Evolutionary conservation across 2,797 vertebrate genomes (phyloP), one percentile per base, ranked within the genome.

Genomic region (Brachymystax lenok): DNA sequence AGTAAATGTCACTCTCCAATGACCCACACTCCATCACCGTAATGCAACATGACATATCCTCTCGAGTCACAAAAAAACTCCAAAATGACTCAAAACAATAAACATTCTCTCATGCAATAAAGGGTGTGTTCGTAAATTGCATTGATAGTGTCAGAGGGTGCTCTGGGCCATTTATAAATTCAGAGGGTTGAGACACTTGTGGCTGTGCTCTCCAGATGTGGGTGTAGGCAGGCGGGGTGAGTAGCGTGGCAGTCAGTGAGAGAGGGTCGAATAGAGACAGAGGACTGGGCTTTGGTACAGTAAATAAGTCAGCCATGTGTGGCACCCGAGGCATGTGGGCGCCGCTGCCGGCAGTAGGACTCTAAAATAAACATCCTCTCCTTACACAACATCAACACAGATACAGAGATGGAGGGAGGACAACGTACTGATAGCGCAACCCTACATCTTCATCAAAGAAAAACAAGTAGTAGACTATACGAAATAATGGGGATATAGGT

Each of bases 31-130:
- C 76, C 78, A 7, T 92, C 85, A 84, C 81, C 10, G 73, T 91
- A 87, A 92, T 83, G 75, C 74, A 56, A 80, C 77, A 78, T 80
- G 90, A 90, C 87, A 85, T 75, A 21, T 84, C 83, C 54, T 85
- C 80, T n/a, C 74, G 7, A 21, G 69, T 72, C 78, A 79, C 51
- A 77, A 3, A 75, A 1, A 2, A 8, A 59, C 56, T 6, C 7
- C 56, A n/a, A n/a, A 7, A 59, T 59, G 19, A 59, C 56, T 59
- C 56, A 59, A 59, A 59, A n/a, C n/a, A 21, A 59, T 59, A 59
- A 24, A 63, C 21, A 3, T 24, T 63, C 7, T 63, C 6, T 24
- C 10, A 6, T 63, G 10, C 8, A 63, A 63, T 63, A 63, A 63
- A 27, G 19, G 56, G 17, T 19, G 19, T 5, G 52, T 56, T 56